phyloP scores from a whole-genome alignment of 2,797 vertebrate genomes.

The Vireo griseus region DNA sequence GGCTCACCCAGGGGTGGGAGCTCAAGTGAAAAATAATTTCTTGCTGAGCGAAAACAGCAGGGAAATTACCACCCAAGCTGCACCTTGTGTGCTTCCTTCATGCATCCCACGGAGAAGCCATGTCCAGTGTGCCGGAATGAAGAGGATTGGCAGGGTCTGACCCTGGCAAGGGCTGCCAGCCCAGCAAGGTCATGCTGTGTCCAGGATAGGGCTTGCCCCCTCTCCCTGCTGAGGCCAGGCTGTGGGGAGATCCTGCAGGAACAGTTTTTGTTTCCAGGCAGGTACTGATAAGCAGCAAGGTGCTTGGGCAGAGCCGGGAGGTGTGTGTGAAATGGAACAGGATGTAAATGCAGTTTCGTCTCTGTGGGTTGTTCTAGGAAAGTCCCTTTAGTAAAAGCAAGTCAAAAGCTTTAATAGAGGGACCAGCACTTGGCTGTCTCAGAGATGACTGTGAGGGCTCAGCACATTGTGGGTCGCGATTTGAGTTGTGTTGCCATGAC shows the following conservation, averaged over 20 bases:
- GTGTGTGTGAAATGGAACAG: slow-evolving; percentile 12
- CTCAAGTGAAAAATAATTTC: neutral
- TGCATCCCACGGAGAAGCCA: rapidly evolving
- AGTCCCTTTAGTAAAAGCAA: slow-evolving; percentile 50
- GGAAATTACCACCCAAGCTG: neutral
- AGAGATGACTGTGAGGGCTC: neutral
- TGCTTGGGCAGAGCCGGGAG: neutral
- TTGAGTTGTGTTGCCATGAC: slow-evolving; percentile 30
- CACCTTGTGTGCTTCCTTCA: neutral
- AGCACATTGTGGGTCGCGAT: neutral
- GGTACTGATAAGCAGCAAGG: neutral
- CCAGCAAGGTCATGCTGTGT: rapidly evolving
- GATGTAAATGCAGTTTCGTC: neutral
- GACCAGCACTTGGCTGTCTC: neutral
- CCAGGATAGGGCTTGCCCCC: neutral
- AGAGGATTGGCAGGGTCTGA: neutral
- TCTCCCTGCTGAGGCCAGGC: rapidly evolving
- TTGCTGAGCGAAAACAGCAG: neutral
- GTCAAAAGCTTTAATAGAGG: slow-evolving; percentile 2
- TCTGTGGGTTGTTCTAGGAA: slow-evolving; percentile 31
- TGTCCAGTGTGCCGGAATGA: rapidly evolving
- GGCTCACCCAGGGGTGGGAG: neutral
- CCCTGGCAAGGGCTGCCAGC: neutral
- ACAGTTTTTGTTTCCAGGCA: neutral
- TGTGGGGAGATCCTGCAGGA: neutral